Evolutionary conservation across 2,888 invertebrate species (phyloP).

Genomic region (Calameuta filiformis): DNA sequence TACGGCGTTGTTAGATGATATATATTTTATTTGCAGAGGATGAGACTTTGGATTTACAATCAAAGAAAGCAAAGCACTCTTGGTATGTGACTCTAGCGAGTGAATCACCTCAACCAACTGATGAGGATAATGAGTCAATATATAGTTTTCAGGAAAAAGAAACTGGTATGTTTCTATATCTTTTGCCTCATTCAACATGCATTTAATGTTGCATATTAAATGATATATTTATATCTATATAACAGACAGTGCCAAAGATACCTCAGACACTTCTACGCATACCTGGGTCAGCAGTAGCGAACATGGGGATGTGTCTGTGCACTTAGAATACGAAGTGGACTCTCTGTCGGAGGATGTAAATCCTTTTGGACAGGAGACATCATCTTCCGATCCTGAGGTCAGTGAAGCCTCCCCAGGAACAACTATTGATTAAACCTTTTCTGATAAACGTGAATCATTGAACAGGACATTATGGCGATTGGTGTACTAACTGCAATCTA

Average conservation of each 20-base stretch:
- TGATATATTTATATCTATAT: slow-evolving; percentile 2
- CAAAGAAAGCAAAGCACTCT: slow-evolving; percentile 40
- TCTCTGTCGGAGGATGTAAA: slow-evolving; percentile 46
- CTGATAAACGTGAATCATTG: not conserved
- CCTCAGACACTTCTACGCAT: slow-evolving; percentile 49
- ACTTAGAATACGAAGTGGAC: slow-evolving; percentile 51
- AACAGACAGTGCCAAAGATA: slow-evolving; percentile 50
- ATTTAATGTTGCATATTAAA: not conserved
- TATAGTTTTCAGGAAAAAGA: slow-evolving; percentile 74
- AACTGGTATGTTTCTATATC: slow-evolving; percentile 69
- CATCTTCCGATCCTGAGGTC: slow-evolving; percentile 54
- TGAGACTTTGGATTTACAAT: slow-evolving; percentile 27
- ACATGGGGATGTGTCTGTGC: slow-evolving; percentile 30
- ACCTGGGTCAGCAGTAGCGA: slow-evolving; percentile 39
- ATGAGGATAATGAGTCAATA: slow-evolving; percentile 71
- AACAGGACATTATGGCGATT: slow-evolving; percentile 20
- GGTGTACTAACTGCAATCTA: slow-evolving; percentile 42
- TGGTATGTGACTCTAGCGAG: slow-evolving; percentile 63
- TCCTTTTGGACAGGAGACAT: slow-evolving; percentile 29
- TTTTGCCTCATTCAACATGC: not conserved
- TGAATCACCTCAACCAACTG: slow-evolving; percentile 62
- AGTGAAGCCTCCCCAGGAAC: not conserved
- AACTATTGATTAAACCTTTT: not conserved
- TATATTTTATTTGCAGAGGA: slow-evolving; percentile 38
- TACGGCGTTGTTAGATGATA: not conserved